Base-by-base conservation (phyloP, 1,140 invertebrate species). In the Drosophila sturtevanti region DNA sequence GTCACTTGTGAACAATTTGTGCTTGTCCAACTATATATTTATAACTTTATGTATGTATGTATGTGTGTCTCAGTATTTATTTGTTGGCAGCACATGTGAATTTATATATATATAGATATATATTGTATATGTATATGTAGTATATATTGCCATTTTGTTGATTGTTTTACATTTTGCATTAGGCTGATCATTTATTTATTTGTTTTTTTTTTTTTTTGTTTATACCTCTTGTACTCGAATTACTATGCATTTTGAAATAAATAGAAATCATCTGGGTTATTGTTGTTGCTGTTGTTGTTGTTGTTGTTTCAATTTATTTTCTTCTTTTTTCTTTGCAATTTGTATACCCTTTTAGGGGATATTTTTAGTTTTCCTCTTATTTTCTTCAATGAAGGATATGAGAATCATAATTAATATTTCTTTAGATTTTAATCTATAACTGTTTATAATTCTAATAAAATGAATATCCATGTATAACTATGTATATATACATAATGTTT, bases 81-180 rank as follows among this genome's bases (percentile, higher is more conserved):
- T 24, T 27, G 14, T 35, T 7, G n/a, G 14, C 27, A 31, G 60
- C 38, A 66, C 72, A 74, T 75, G 63, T 55, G 71, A 63, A 73
- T 54, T 27, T 59, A 16, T 31, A 22, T 31, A 14, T 48, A 31
- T 31, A 6, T 31, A 31, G n/a, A n/a, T n/a, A n/a, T n/a, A n/a
- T n/a, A n/a, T n/a, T n/a, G n/a, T n/a, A n/a, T n/a, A n/a, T n/a
- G n/a, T n/a, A n/a, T n/a, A n/a, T n/a, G n/a, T n/a, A n/a, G 22
- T 55, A 10, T 74, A 44, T 55, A 48, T 35, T 54, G 70, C 12
- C 59, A 74, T 37, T 52, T 70, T 22, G 56, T 75, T 68, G 58
- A 75, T 65, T 76, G 38, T 76, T 75, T 62, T 75, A 68, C 68
- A 75, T 75, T 75, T 68, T 75, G 71, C 51, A 75, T 68, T 75